Evolutionary conservation across 2,797 vertebrate species (phyloP).

Genomic region (Leptatherina wallacei): DNA sequence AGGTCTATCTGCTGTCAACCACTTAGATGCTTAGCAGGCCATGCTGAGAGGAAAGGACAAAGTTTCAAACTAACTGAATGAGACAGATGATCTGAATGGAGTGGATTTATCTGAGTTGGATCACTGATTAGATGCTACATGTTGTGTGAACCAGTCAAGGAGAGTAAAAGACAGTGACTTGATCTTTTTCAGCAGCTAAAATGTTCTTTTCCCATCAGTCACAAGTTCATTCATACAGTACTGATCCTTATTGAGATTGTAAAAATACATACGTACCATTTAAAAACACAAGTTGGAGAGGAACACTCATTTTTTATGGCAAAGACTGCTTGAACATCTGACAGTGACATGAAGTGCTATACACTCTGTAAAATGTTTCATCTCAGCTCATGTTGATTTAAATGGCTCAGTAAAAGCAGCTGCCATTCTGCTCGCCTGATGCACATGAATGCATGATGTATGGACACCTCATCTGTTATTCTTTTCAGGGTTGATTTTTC

Average conservation of each 20-base stretch:
- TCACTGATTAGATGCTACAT: conserved; percentile 66
- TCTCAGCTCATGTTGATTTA: conserved; percentile 65
- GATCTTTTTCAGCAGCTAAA: conserved; percentile 66
- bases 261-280: conserved; percentile 58
- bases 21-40: conserved; percentile 69
- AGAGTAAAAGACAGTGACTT: conserved; percentile 64
- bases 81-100: conserved; percentile 52
- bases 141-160: conserved; percentile 66
- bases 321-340: conserved; percentile 64
- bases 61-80: conserved; percentile 55
- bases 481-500: conserved; percentile 52
- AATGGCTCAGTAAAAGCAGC: conserved; percentile 57
- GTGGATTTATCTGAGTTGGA: conserved; percentile 60
- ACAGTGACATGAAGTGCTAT: conserved; percentile 72
- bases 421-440: conserved; percentile 60
- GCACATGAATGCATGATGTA: conserved; percentile 70
- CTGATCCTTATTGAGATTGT: conserved; percentile 72
- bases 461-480: conserved; percentile 61
- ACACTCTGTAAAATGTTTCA: conserved; percentile 73
- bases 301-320: conserved; percentile 30
- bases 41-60: conserved; percentile 50
- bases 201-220: conserved; percentile 55
- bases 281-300: conserved; percentile 38
- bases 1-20: conserved; percentile 67
- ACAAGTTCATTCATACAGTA: conserved; percentile 51